phyloP scores from a whole-genome alignment of 2,113 vertebrate species.

The Sapajus apella region DNA sequence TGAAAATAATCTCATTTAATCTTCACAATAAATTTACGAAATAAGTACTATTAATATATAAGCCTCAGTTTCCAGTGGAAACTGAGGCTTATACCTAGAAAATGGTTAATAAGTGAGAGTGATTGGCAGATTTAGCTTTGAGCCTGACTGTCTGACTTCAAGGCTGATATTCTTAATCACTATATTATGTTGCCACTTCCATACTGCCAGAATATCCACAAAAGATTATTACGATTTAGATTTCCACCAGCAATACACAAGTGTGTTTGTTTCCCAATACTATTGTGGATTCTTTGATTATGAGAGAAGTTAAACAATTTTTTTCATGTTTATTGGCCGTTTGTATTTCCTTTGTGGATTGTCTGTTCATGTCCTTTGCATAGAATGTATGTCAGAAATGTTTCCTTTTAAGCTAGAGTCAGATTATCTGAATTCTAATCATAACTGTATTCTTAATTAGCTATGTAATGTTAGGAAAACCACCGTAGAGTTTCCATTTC shows the following conservation, averaged over 20 bases:
- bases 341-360: conserved; percentile 24
- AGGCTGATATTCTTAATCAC: not conserved
- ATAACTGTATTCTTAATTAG: conserved; percentile 46
- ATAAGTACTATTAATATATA: not conserved
- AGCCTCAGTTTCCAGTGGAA: not conserved
- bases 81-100: not conserved
- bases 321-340: not conserved
- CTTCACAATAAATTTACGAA: not conserved
- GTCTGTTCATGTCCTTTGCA: conserved; percentile 30
- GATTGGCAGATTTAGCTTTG: not conserved
- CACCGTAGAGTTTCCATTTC: not conserved
- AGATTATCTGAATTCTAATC: conserved; percentile 65
- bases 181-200: not conserved
- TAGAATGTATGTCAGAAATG: conserved; percentile 32
- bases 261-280: not conserved
- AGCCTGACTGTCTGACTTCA: not conserved
- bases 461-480: not conserved
- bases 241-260: not conserved
- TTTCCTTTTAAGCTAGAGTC: conserved; percentile 44
- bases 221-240: not conserved
- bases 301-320: not conserved
- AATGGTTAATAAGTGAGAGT: not conserved
- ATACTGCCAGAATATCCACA: not conserved
- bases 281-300: not conserved
- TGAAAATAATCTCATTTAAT: not conserved